Evolutionary conservation across 2,113 vertebrate species (phyloP), one percentile per base, ranked within the genome.

Genomic region (Neodontobutis hainanensis): DNA sequence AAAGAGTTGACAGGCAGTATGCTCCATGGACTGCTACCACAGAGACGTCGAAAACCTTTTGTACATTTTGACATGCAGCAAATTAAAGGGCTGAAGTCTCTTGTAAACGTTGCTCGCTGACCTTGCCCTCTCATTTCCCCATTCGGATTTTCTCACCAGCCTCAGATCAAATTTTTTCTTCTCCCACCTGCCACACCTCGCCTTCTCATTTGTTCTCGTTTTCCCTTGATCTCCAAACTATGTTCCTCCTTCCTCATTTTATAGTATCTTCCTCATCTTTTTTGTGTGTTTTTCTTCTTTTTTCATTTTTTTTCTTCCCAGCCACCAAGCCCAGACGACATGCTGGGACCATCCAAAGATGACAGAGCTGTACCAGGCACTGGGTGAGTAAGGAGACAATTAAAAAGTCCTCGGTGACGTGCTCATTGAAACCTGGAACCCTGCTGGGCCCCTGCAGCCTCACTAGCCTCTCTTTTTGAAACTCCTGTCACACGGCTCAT

Each of bases 301-400:
- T 53, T 8, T 70, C 87, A 70, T 50, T 42, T 45, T 71, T 38
- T 60, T 65, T 34, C 43, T 49, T 42, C 35, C 44, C 80, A 99
- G 97, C 89, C 97, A 99, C 82, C 97, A 99, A 89, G 95, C 96
- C 73, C 97, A 99, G 91, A 99, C 97, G 0, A 99, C 97, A 0
- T 98, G 96, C 93, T 99, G 97, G 97, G 97, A 99, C 89, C 97
- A 99, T 91, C 97, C 97, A 82, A 99, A 99, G 93, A 99, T 99
- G 96, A 99, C 95, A 0, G 97, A 99, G 75, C 75, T 99, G 65
- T 99, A 98, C 88, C 97, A 98, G 84, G 95, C 96, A 0, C 88
- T 99, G 77, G 95, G 97, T 99, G 89, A 95, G 93, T 85, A 51
- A 58, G 71, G 88, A 93, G 91, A 86, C 68, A 69, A 81, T 82